Evolutionary conservation across 2,113 vertebrate genomes (phyloP), one percentile per base, ranked within the genome.

Genomic region (Malurus melanocephalus): DNA sequence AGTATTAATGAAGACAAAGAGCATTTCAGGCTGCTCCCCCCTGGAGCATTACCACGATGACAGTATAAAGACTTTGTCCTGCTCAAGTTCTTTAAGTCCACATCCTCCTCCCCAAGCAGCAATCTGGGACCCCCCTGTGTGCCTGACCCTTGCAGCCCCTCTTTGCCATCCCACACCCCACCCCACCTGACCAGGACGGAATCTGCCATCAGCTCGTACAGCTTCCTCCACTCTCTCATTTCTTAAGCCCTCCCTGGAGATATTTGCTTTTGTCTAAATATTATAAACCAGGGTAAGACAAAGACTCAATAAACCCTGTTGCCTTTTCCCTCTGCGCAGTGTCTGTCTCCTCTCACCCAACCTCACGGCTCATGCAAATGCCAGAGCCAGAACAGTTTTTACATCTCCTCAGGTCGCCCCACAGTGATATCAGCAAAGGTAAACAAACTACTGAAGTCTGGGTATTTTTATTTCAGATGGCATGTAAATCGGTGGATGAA

Each of bases 401-500:
- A 61, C 76, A 86, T 84, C 66, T 93, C 90, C 77, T 72, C 3
- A 2, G 73, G 88, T 93, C 30, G 1, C 90, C 61, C 62, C 80
- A 72, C 40, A 93, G 75, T 88, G 77, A 78, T 88, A 88, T 26
- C 90, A 88, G 77, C 61, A 92, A 87, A 95, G 65, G 89, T 73
- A 95, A 93, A 95, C 90, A 96, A 88, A 93, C 78, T 83, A 72
- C 94, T 77, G 67, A 92, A 84, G 90, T 46, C 88, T 76, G 66
- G 69, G 59, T 93, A 89, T 94, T 95, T 93, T 86, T 91, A 76
- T 74, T 90, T 94, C 91, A 85, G 46, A 76, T 68, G 74, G 77
- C 80, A 93, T 91, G 88, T 49, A 91, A 84, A 94, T 91, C 88
- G 88, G 52, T 27, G 80, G 90, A 53, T 90, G 83, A 88, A 94